phyloP scores from a whole-genome alignment of 2,797 vertebrate species.

The Diglossa cyanea region DNA sequence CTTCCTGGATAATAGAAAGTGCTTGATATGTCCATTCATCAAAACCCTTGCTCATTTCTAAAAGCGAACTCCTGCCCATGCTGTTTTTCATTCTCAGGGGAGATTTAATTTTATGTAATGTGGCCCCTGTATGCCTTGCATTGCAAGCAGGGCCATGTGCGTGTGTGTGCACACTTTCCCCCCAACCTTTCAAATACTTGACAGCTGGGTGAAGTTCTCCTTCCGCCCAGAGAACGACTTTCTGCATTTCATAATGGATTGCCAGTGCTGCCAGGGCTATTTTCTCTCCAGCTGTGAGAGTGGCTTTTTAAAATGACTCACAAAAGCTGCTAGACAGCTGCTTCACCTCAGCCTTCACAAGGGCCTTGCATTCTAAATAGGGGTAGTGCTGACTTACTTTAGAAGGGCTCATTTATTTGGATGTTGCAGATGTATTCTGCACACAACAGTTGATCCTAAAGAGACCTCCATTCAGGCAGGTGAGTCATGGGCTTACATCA shows the following conservation, averaged over 20 bases:
- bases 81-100: constrained; percentile 36
- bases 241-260: constrained; percentile 72
- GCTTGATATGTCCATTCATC: constrained; percentile 5
- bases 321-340: constrained; percentile 78
- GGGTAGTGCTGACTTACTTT: constrained; percentile 54
- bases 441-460: constrained; percentile 46
- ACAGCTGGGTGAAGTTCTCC: constrained; percentile 79
- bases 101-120: constrained; percentile 64
- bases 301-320: constrained; percentile 69
- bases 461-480: constrained; percentile 68
- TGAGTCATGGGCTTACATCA: constrained; percentile 73
- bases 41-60: constrained; percentile 56
- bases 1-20: neutral
- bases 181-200: constrained; percentile 69
- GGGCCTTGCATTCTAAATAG: constrained; percentile 70
- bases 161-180: neutral
- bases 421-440: constrained; percentile 63
- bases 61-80: constrained; percentile 14
- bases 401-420: constrained; percentile 73
- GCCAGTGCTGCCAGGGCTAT: constrained; percentile 72
- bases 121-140: constrained; percentile 37
- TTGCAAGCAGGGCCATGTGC: constrained; percentile 17
- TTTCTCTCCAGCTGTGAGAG: constrained; percentile 80
- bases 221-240: constrained; percentile 77
- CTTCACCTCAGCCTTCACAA: constrained; percentile 71